A percentile compares a stretch with the other conserved stretches of the same genome.
Conservation (phyloP, 2,888 invertebrate genomes). For the Melanophora roralis region DNA sequence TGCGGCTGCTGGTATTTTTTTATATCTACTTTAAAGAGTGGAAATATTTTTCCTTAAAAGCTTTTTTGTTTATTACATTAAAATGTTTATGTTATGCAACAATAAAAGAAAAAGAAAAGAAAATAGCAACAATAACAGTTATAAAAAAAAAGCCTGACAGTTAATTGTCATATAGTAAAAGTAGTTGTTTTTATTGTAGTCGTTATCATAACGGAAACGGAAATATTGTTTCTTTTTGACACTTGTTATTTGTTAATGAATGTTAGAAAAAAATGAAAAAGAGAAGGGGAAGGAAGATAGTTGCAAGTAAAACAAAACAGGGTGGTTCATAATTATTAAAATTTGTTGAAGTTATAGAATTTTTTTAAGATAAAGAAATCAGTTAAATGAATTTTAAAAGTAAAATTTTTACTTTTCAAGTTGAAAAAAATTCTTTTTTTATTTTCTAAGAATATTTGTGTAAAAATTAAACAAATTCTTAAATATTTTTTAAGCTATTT, state of each 20-base stretch:
- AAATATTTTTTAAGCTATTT: too few relatives aligned
- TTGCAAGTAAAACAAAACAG: not conserved
- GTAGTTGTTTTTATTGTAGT: constrained; percentile 13
- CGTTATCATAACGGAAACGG: constrained; percentile 44
- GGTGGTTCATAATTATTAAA: too few relatives aligned
- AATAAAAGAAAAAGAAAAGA: not conserved
- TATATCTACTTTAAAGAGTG: not conserved
- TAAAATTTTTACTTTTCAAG: too few relatives aligned
- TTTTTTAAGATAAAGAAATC: too few relatives aligned
- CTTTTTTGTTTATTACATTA: constrained; percentile 24
- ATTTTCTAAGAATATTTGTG: too few relatives aligned
- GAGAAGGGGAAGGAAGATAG: not conserved
- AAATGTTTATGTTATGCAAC: not conserved
- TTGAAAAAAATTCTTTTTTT: too few relatives aligned
- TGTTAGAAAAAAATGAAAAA: not conserved
- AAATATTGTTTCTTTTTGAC: constrained; percentile 56
- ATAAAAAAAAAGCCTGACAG: constrained; percentile 17
- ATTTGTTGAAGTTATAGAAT: too few relatives aligned
- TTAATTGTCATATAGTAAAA: constrained; percentile 20
- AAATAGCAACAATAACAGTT: not conserved
- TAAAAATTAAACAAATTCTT: too few relatives aligned
- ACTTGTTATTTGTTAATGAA: constrained; percentile 33
- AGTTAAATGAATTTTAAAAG: too few relatives aligned
- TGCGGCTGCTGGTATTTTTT: too few relatives aligned
- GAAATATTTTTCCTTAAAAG: constrained; percentile 32